Percentiles rank a stretch among this genome's conserved stretches.
phyloP scores from a whole-genome alignment of 2,888 invertebrate genomes.

The Callyntrura sp. region DNA sequence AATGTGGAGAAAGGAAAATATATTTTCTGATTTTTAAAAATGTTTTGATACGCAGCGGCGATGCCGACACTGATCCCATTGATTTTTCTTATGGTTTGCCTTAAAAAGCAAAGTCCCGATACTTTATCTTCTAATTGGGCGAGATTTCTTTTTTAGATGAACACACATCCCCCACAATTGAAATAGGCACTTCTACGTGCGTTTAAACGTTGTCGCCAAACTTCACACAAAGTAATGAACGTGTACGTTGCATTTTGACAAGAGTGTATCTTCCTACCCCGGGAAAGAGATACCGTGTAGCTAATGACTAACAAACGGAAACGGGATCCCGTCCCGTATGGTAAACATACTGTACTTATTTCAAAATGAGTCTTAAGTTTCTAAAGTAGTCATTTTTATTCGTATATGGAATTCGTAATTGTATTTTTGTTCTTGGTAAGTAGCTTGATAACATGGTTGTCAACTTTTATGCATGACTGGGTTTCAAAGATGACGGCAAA shows the following conservation, averaged over 20 bases:
- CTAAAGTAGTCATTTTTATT: too few relatives aligned
- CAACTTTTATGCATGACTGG: constrained; percentile 52
- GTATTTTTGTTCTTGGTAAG: not conserved
- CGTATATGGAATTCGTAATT: not conserved
- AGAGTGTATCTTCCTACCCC: too few relatives aligned
- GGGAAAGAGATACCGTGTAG: too few relatives aligned
- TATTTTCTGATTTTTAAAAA: constrained; percentile 4
- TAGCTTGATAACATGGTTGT: constrained; percentile 24
- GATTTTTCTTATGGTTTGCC: not conserved
- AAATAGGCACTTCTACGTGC: too few relatives aligned
- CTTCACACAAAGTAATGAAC: too few relatives aligned
- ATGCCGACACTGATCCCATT: constrained; percentile 18
- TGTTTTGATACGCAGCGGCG: constrained; percentile 21
- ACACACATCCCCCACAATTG: too few relatives aligned
- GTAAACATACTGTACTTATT: not conserved
- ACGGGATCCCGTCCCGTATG: not conserved
- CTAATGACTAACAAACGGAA: too few relatives aligned
- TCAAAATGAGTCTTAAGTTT: too few relatives aligned
- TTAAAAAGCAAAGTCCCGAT: not conserved
- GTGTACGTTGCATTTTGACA: too few relatives aligned
- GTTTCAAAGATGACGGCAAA: constrained; percentile 47
- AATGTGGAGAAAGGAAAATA: constrained; percentile 25
- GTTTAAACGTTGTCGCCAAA: too few relatives aligned
- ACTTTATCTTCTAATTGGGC: too few relatives aligned
- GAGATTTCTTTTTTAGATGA: too few relatives aligned